A percentile compares a stretch with the other conserved stretches of the same genome.
Evolutionary conservation across 2,113 vertebrate species (phyloP).

Genomic region (Ceyx cyanopectus): DNA sequence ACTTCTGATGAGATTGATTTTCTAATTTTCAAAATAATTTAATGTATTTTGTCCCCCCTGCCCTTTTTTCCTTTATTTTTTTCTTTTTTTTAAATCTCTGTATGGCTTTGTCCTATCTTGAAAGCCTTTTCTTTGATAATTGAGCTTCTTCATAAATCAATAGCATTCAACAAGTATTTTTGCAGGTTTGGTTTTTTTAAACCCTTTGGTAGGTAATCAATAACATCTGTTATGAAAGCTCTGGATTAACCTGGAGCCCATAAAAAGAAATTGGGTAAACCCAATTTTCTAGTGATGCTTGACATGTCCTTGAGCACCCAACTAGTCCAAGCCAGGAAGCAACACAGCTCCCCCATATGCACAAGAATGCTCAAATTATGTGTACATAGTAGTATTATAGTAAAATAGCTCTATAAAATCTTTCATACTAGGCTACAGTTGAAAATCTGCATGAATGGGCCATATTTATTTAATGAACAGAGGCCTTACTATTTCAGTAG

Average conservation of each 20-base stretch:
- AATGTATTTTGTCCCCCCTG: neutral
- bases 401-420: slow-evolving; percentile 46
- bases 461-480: slow-evolving; percentile 70
- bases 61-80: too few relatives aligned
- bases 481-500: slow-evolving; percentile 59
- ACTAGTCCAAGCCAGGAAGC: neutral
- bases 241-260: neutral
- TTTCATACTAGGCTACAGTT: slow-evolving; percentile 46
- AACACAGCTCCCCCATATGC: neutral
- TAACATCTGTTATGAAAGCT: neutral
- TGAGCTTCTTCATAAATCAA: neutral
- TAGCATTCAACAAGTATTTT: neutral
- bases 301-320: neutral
- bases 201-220: neutral
- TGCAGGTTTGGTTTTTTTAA: neutral
- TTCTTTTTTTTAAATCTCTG: neutral
- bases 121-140: neutral
- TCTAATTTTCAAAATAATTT: neutral
- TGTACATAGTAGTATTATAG: neutral
- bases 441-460: slow-evolving; percentile 49
- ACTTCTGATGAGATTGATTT: neutral
- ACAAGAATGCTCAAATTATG: slow-evolving; percentile 16
- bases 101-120: neutral
- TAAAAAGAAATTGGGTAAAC: neutral
- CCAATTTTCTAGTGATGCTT: neutral